Evolutionary conservation across 1,140 invertebrate genomes (phyloP), one percentile per base, ranked within the genome.

Genomic region (Neoseiulus cucumeris): DNA sequence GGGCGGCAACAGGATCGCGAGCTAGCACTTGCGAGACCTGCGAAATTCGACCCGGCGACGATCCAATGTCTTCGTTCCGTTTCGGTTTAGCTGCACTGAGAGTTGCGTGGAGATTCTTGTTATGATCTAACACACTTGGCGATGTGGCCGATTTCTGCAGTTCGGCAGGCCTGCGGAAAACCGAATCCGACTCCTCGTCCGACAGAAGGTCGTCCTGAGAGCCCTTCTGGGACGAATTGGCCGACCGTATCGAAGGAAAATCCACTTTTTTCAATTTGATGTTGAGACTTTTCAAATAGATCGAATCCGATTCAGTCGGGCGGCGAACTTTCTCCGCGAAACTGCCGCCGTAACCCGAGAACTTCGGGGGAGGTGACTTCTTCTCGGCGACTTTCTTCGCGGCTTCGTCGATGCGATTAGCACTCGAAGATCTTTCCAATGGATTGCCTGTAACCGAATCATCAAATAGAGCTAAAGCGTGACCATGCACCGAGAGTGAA

Each of bases 261-360:
- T 68, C 66, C 28, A 67, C 65, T 20, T 69, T 69, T 64, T 70
- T 68, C 14, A 70, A 42, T 14, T 69, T 70, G 29, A 70, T 70
- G 59, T 70, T 66, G 14, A 70, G 64, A 44, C 68, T 68, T 12
- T 69, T 70, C 7, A 70, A 45, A 66, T 70, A 70, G 39, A 70
- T 66, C 9, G 69, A 47, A 66, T 70, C 68, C 59, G 67, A 64
- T 66, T 66, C 65, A 12, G 66, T 70, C 45, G 66, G 67, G 18
- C 66, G 69, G 12, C 69, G 44, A 18, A 70, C 47, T 69, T 70
- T 70, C 29, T 70, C 69, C 12, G 67, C 69, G 66, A 70, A 70
- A 30, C 69, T 68, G 17, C 69, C 69, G 55, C 69, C 66, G 20
- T 70, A 70, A 12, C 69, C 69, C 64, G 64, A 64, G 65, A 69